phyloP scores from a whole-genome alignment of 2,113 vertebrate species.

The Alexandromys fortis region DNA sequence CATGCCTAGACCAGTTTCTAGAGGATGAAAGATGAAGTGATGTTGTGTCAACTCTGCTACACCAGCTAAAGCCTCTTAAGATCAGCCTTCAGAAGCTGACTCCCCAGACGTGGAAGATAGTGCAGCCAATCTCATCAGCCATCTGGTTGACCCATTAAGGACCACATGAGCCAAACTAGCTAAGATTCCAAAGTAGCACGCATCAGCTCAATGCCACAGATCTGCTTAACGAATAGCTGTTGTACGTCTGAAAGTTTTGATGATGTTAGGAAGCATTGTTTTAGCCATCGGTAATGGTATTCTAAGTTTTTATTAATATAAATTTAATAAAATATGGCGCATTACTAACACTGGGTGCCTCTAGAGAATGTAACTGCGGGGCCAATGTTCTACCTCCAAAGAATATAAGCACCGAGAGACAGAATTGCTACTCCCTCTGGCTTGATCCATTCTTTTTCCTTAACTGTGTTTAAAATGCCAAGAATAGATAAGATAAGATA shows the following conservation, averaged over 20 bases:
- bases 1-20: not conserved
- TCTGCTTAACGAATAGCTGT: not conserved
- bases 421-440: not conserved
- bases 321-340: not conserved
- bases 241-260: constrained; percentile 33
- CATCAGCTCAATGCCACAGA: not conserved
- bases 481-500: not conserved
- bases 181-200: not conserved
- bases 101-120: not conserved
- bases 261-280: constrained; percentile 24
- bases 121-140: not conserved
- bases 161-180: not conserved
- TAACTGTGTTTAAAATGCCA: constrained; percentile 25
- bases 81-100: not conserved
- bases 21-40: not conserved
- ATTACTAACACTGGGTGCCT: not conserved
- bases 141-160: not conserved
- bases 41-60: not conserved
- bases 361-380: not conserved
- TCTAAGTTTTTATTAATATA: not conserved
- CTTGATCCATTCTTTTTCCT: not conserved
- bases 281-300: constrained; percentile 5
- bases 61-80: not conserved
- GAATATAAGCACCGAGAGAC: not conserved
- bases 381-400: not conserved